Evolutionary conservation across 2,113 vertebrate species (phyloP).

Genomic region (Hippocampus zosterae): DNA sequence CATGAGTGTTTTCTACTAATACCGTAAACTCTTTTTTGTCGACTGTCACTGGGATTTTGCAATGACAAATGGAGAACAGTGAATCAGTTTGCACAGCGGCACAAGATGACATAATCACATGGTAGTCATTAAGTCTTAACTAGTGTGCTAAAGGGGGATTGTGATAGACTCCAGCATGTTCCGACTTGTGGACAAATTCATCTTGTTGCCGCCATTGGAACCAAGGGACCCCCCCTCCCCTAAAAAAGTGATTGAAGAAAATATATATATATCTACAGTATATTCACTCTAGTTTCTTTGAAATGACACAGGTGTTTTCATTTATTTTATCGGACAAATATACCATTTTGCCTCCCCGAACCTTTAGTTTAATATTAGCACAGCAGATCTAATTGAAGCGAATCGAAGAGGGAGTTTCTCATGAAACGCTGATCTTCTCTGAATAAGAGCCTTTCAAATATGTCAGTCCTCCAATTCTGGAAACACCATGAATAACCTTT

Average conservation of each 20-base stretch:
- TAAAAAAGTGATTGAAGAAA: not conserved
- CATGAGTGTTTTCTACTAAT: too few relatives aligned
- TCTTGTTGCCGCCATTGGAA: not conserved
- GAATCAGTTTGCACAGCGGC: too few relatives aligned
- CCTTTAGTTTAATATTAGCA: slow-evolving; percentile 22
- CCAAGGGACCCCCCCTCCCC: not conserved
- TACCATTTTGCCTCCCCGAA: slow-evolving; percentile 1
- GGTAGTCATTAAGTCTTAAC: not conserved
- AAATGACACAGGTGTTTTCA: not conserved
- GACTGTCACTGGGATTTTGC: too few relatives aligned
- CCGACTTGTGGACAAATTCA: not conserved
- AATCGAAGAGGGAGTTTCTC: slow-evolving; percentile 39
- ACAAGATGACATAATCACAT: too few relatives aligned
- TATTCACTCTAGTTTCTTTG: not conserved
- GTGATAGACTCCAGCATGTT: not conserved
- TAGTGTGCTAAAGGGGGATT: not conserved
- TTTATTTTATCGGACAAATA: not conserved
- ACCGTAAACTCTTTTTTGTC: too few relatives aligned
- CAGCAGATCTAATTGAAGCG: slow-evolving; percentile 32
- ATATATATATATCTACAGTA: not conserved
- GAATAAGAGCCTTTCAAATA: slow-evolving; percentile 43
- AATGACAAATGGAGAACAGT: too few relatives aligned
- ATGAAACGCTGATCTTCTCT: slow-evolving; percentile 22
- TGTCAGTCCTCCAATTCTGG: slow-evolving; percentile 49
- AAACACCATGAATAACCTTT: slow-evolving; percentile 59